Evolutionary conservation across 2,113 vertebrate species (phyloP).

Genomic region (Petrocephalus microphthalmus): DNA sequence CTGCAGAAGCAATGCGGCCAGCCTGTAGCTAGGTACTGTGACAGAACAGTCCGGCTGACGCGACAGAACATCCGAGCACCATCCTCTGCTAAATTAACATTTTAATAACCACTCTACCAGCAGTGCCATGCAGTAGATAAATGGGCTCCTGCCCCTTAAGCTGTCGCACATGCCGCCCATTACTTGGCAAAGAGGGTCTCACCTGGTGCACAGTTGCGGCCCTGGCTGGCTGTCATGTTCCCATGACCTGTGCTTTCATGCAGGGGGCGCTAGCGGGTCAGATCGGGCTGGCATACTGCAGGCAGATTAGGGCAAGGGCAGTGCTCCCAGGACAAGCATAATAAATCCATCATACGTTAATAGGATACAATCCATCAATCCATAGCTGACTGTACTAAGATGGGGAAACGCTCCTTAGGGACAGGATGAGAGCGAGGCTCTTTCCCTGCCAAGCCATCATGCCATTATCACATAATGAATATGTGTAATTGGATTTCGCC

Average conservation of each 20-base stretch:
- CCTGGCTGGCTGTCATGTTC: neutral
- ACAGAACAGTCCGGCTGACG: neutral
- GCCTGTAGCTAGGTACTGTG: neutral
- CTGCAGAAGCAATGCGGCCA: neutral
- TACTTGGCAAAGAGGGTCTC: neutral
- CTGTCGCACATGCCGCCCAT: neutral
- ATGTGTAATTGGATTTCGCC: neutral
- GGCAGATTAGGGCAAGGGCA: neutral
- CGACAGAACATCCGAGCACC: neutral
- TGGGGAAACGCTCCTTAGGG: neutral
- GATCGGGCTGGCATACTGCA: neutral
- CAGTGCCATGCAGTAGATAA: neutral
- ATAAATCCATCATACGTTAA: neutral
- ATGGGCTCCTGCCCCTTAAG: neutral
- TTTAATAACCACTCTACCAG: neutral
- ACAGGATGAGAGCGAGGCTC: neutral
- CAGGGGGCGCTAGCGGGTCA: neutral
- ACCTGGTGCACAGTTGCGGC: too few relatives aligned
- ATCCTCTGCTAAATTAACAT: neutral
- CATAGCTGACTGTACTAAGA: neutral
- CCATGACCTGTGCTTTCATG: neutral
- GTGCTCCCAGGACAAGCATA: neutral
- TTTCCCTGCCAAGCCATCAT: neutral
- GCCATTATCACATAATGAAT: conserved; percentile 9
- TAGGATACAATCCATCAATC: neutral